These are phyloP conservation scores for Gymnoscopelus microlampas DNA, from an alignment of 2,797 vertebrate species.

Conservation along the genomic window DNA sequence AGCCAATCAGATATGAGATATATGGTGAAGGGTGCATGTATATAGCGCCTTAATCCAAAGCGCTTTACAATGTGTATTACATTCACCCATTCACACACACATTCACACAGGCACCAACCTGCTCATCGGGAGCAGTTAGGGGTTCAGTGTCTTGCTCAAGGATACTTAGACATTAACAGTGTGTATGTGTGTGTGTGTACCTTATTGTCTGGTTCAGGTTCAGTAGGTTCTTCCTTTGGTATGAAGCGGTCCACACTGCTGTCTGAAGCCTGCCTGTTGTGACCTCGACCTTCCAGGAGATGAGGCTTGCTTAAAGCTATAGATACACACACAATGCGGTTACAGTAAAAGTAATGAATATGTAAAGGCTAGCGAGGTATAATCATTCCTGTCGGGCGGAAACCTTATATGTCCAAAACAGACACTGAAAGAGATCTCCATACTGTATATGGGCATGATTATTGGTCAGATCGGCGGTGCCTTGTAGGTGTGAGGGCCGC, in stretches of 20 bases:
- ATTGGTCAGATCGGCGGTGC: no score
- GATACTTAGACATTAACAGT: background rate
- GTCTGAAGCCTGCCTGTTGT: constrained; percentile 92
- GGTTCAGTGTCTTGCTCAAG: background rate
- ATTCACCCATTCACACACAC: no score
- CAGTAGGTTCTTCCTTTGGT: constrained; percentile 87
- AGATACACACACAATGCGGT: background rate
- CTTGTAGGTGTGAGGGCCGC: no score
- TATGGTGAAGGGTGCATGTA: background rate
- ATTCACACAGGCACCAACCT: no score
- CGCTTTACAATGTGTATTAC: no score
- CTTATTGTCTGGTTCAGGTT: constrained; percentile 90
- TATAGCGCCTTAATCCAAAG: no score
- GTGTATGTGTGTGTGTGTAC: constrained; percentile 59
- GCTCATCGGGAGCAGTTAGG: background rate
- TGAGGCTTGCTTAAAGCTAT: constrained; percentile 90
- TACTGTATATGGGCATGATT: no score
- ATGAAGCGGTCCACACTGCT: constrained; percentile 89
- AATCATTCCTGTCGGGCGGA: no score
- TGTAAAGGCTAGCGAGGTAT: background rate
- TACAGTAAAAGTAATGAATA: background rate
- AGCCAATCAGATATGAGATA: background rate
- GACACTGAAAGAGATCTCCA: no score
- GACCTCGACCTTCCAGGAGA: constrained; percentile 85
- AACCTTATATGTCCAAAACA: no score